Evolutionary conservation across 2,113 vertebrate species (phyloP), one percentile per base, ranked within the genome.

Genomic region (Elgaria multicarinata): DNA sequence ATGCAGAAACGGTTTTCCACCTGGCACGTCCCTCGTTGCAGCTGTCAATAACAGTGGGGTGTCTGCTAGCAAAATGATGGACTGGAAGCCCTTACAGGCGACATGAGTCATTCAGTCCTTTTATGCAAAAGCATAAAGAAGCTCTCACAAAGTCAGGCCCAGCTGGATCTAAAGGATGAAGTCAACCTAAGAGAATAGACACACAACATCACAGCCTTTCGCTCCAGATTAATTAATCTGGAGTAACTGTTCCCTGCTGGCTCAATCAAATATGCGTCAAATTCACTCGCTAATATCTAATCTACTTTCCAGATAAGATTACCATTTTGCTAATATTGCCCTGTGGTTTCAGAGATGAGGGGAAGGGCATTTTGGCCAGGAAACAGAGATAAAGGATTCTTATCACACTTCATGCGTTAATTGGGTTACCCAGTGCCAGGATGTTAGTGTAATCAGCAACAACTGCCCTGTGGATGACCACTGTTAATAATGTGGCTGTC

Each of bases 21-120:
- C 18, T 86, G 26, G 86, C 58, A 67, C 0, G 1, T 44, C 14
- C 83, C n/a, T 85, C 1, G 24, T 33, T 84, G 46, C 16, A 4
- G 44, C 0, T 84, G 76, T 86, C 46, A 75, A 6, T 31, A 3
- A 2, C 3, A 92, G 74, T 28, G 83, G 26, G 81, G 58, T 85
- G 31, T 83, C 55, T 39, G 6, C 72, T 77, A 85, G 74, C 2
- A 36, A 86, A 18, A 87, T 0, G 79, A 62, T 0, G 39, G 88
- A 78, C 39, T 78, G 80, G 64, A 24, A 80, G 66, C 31, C 4
- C 0, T 24, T 88, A 20, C 86, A 62, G 87, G 36, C 39, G 33
- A 53, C 26, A 69, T 62, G 39, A 90, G 85, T 44, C 24, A 82
- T 78, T 88, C 82, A 58, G 24, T 55, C 87, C 28, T 72, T 94